phyloP scores from a whole-genome alignment of 2,113 vertebrate species.

The Noturus placidus region DNA sequence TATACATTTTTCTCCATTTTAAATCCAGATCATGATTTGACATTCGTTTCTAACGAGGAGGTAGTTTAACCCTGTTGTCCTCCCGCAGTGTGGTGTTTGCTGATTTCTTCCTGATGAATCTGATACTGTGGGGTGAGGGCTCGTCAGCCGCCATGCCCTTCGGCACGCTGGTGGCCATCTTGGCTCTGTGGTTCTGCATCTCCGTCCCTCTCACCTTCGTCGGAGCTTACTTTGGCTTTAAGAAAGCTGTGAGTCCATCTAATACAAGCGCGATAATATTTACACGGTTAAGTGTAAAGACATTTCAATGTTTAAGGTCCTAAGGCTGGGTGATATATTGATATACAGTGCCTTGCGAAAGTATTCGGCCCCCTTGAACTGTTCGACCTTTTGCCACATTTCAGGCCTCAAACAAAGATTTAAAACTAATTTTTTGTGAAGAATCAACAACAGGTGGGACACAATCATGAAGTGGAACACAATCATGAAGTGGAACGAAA shows the following conservation, averaged over 20 bases:
- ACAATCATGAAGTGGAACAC: no score
- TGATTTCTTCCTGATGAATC: constrained; percentile 93
- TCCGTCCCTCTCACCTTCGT: constrained; percentile 90
- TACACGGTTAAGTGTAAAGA: not conserved
- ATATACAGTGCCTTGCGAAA: no score
- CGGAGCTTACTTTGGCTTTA: constrained; percentile 92
- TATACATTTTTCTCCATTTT: not conserved
- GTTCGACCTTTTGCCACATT: no score
- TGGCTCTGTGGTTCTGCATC: constrained; percentile 94
- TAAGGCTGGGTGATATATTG: no score
- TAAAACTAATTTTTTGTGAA: no score
- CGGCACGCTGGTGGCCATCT: constrained; percentile 87
- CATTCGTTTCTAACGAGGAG: not conserved
- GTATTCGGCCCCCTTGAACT: no score
- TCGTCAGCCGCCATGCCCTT: constrained; percentile 93
- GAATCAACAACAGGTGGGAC: no score
- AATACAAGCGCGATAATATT: not conserved
- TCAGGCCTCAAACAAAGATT: no score
- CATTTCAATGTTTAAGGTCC: not conserved
- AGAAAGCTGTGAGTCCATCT: constrained; percentile 81
- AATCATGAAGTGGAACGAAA: no score
- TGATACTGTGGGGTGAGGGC: constrained; percentile 93
- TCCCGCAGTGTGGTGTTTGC: constrained; percentile 87
- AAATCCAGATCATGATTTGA: not conserved
- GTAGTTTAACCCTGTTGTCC: not conserved